phyloP scores from a whole-genome alignment of 2,113 vertebrate species.

The Peromyscus leucopus region DNA sequence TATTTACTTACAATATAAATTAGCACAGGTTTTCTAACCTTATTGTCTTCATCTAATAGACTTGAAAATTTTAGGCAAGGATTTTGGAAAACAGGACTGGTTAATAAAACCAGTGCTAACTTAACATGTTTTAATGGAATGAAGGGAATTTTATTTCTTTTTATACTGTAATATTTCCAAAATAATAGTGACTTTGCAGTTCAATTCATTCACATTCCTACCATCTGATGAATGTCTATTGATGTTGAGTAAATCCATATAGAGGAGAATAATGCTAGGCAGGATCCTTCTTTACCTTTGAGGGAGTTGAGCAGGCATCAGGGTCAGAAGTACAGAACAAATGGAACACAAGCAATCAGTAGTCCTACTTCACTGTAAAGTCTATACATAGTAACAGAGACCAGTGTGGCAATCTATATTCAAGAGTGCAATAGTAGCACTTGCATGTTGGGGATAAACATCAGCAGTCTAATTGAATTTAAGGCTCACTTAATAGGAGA shows the following conservation, averaged over 20 bases:
- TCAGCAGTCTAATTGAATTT: not conserved
- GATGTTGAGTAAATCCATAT: not conserved
- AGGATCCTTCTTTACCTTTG: constrained; percentile 22
- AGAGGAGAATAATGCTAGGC: not conserved
- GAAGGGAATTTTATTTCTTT: not conserved
- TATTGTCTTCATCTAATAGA: not conserved
- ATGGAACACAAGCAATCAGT: not conserved
- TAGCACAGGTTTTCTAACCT: not conserved
- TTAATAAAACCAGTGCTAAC: constrained; percentile 1
- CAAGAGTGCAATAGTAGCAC: not conserved
- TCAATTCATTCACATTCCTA: not conserved
- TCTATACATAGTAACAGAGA: not conserved
- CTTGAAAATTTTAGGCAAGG: not conserved
- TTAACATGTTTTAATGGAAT: constrained; percentile 38
- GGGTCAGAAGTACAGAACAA: not conserved
- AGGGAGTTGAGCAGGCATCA: not conserved
- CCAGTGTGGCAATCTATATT: not conserved
- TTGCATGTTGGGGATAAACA: not conserved
- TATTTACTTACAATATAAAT: constrained; percentile 19
- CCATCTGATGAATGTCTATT: not conserved
- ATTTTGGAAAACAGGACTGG: not conserved
- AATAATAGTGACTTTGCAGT: not conserved
- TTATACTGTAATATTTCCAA: constrained; percentile 24
- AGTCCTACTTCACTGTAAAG: not conserved
- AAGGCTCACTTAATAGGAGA: not conserved